Evolutionary conservation across 2,797 vertebrate genomes (phyloP).

Genomic region (Xyrichtys novacula): DNA sequence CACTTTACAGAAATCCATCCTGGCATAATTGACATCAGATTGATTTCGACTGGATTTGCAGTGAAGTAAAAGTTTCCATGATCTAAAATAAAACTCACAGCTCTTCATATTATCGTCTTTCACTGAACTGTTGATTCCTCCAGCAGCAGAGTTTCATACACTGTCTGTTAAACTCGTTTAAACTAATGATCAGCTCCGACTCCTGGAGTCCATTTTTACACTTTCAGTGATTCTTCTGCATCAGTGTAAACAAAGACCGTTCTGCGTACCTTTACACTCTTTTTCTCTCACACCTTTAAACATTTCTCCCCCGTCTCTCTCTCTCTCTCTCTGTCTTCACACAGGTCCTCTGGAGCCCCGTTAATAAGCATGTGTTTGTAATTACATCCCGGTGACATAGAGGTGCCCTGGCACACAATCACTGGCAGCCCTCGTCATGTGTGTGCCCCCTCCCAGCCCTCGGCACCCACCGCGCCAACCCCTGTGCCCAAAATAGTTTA

Average conservation of each 20-base stretch:
- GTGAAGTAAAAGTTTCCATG: too few relatives aligned
- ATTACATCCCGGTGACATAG: conserved; percentile 78
- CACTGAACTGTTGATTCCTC: too few relatives aligned
- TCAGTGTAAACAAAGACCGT: too few relatives aligned
- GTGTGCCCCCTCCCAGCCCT: conserved; percentile 46
- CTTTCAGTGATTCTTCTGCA: too few relatives aligned
- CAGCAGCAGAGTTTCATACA: too few relatives aligned
- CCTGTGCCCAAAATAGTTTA: conserved; percentile 82
- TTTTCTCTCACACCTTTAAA: conserved; percentile 5
- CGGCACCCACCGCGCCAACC: conserved; percentile 49
- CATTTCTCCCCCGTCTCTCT: conserved; percentile 2
- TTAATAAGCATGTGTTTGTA: conserved; percentile 83
- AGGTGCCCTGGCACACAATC: conserved; percentile 75
- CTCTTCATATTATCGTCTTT: too few relatives aligned
- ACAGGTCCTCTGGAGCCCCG: conserved; percentile 61
- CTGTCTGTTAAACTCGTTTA: too few relatives aligned
- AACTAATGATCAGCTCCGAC: too few relatives aligned
- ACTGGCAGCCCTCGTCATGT: conserved; percentile 65
- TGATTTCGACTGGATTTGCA: too few relatives aligned
- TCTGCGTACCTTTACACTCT: background rate
- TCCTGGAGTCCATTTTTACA: background rate
- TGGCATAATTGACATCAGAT: too few relatives aligned
- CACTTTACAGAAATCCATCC: too few relatives aligned
- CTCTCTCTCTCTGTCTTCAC: conserved; percentile 41
- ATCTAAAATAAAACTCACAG: too few relatives aligned